Base-by-base conservation (phyloP, 2,797 vertebrate genomes). In the Sebastes glaucus region DNA sequence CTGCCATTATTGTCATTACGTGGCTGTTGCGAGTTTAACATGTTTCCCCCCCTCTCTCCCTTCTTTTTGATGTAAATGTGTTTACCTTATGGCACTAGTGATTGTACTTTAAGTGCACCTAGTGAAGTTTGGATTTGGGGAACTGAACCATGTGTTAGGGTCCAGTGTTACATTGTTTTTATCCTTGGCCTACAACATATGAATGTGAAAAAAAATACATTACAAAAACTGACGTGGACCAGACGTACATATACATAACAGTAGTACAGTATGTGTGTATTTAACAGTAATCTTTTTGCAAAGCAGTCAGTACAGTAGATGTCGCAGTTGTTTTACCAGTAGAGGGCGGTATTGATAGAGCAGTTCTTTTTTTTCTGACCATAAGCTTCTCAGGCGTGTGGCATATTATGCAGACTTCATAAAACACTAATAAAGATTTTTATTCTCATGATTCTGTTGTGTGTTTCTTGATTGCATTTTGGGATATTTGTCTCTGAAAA, bases 351-450 rank as follows among this genome's bases (percentile, higher is more conserved):
- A 96, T 97, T 97, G 96, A 96, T 98, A 97, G 97, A 97, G 96
- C 96, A 92, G 95, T 96, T 96, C 90, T 94, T 95, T 81, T 87
- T 55, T 93, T 62, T 66, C 95, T 96, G 96, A 97, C 93, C 92
- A 97, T 97, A 97, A 97, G 96, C 97, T 98, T 96, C 96, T 98
- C 96, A 97, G 97, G 97, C 91, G 96, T 98, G 97, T 97, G 97
- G 96, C 96, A 96, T 95, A 95, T 95, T 97, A 97, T 98, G 97
- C 97, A 97, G 97, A 97, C 96, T 97, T 97, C 96, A 97, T 97
- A 97, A 98, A 98, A 98, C 97, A 98, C 97, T 98, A 98, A 98
- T 98, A 98, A 98, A 98, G 96, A 94, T 96, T 97, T 97, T 97
- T 97, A 97, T 98, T 98, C 97, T 95, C 93, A 94, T 94, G 93